These are phyloP conservation scores for Phrynosoma blainvillii DNA, from an alignment of 2,113 vertebrate species.

Conservation along the genomic window DNA sequence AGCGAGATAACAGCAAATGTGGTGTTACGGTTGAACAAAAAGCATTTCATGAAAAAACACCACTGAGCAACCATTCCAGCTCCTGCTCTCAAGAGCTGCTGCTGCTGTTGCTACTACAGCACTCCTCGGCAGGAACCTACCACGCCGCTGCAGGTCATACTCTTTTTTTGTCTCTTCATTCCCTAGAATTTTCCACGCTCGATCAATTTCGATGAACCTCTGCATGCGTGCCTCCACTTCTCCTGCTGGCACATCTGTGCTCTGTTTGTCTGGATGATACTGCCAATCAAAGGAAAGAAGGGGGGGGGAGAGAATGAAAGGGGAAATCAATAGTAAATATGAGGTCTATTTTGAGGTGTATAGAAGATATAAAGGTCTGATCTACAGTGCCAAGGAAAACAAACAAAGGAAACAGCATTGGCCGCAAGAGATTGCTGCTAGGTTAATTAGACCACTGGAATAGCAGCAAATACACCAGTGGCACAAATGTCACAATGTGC, in stretches of 20 bases:
- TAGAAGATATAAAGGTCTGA: conserved; percentile 53
- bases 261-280: conserved; percentile 90
- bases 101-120: conserved; percentile 57
- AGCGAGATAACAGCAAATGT: conserved; percentile 53
- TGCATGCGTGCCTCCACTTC: conserved; percentile 74
- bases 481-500: conserved; percentile 72
- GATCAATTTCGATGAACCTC: conserved; percentile 88
- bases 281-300: conserved; percentile 73
- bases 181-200: conserved; percentile 90
- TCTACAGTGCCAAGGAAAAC: conserved; percentile 62
- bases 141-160: conserved; percentile 86
- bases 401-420: conserved; percentile 40
- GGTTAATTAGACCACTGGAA: conserved; percentile 77
- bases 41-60: conserved; percentile 50
- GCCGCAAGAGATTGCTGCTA: conserved; percentile 75
- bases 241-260: conserved; percentile 74
- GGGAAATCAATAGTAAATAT: conserved; percentile 28
- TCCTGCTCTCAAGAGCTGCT: conserved; percentile 59
- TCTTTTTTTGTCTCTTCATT: conserved; percentile 84
- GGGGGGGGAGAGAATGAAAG: neutral
- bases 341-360: conserved; percentile 24
- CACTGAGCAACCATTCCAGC: conserved; percentile 50
- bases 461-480: conserved; percentile 68
- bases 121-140: conserved; percentile 76
- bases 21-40: conserved; percentile 54